A percentile compares a stretch with the other conserved stretches of the same genome.
Conservation (phyloP, 2,797 vertebrate genomes). For the Sebastes iracundus region DNA sequence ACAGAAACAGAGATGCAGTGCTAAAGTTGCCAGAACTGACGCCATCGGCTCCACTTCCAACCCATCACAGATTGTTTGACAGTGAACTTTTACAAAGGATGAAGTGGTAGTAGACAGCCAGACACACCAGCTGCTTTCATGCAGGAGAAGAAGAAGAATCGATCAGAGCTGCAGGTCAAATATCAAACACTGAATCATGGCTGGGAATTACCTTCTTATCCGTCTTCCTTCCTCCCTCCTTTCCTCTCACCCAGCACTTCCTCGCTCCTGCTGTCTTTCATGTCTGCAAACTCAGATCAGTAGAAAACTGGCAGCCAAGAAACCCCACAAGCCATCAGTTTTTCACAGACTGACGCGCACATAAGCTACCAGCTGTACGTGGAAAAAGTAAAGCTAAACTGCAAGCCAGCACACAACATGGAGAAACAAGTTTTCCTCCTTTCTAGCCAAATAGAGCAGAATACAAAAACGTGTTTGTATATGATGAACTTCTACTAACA, state of each 20-base stretch:
- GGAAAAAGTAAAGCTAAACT: not conserved
- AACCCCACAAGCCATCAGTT: not conserved
- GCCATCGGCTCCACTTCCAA: slow-evolving; percentile 8
- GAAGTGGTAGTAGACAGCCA: slow-evolving; percentile 23
- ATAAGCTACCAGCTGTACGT: not conserved
- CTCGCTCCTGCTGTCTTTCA: slow-evolving; percentile 30
- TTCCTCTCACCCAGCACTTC: slow-evolving; percentile 19
- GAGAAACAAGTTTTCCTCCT: not conserved
- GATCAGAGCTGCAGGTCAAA: slow-evolving; percentile 44
- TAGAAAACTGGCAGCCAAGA: slow-evolving; percentile 15
- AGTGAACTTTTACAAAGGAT: slow-evolving; percentile 24
- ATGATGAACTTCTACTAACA: not conserved
- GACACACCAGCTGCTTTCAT: slow-evolving; percentile 21
- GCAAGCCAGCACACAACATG: not conserved
- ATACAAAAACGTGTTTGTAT: not conserved
- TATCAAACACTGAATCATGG: slow-evolving; percentile 48
- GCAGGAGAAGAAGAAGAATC: slow-evolving; percentile 30
- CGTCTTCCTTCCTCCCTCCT: slow-evolving; percentile 13
- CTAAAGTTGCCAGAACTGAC: slow-evolving; percentile 7
- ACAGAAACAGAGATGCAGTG: not conserved
- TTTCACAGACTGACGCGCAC: slow-evolving; percentile 2
- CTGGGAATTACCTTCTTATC: slow-evolving; percentile 45
- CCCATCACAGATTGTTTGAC: slow-evolving; percentile 19
- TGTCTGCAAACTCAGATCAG: slow-evolving; percentile 31
- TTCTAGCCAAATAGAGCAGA: not conserved